These are phyloP conservation scores for Amyelois transitella DNA, from an alignment of 1,140 invertebrate genomes.

Conservation along the genomic window DNA sequence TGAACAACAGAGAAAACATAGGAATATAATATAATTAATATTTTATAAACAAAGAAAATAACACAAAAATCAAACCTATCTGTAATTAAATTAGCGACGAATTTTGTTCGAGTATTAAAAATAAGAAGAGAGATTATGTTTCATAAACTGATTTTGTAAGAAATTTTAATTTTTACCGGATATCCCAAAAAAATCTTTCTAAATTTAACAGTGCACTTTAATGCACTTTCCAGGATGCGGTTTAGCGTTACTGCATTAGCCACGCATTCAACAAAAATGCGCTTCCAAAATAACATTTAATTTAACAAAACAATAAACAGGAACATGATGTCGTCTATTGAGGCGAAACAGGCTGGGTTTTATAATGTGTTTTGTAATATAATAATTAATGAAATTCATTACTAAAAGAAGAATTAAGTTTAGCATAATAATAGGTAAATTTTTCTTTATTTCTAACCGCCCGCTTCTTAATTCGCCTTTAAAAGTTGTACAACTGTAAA, in stretches of 20 bases:
- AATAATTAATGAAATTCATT: background rate
- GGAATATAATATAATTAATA: too few relatives aligned
- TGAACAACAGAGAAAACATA: too few relatives aligned
- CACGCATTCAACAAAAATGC: conserved; percentile 4
- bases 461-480: too few relatives aligned
- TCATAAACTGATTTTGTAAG: background rate
- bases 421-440: too few relatives aligned
- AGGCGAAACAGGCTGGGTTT: background rate
- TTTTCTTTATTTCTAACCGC: too few relatives aligned
- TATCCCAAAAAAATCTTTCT: background rate
- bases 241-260: conserved; percentile 5
- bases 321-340: background rate
- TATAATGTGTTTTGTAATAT: background rate
- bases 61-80: too few relatives aligned
- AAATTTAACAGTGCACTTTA: background rate
- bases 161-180: background rate
- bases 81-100: too few relatives aligned
- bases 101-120: too few relatives aligned
- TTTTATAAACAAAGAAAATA: too few relatives aligned
- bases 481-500: too few relatives aligned
- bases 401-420: too few relatives aligned
- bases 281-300: conserved; percentile 2
- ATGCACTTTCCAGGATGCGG: background rate
- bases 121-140: too few relatives aligned
- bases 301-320: conserved; percentile 4